A percentile compares a stretch with the other conserved stretches of the same genome.
These are phyloP conservation scores for Centruroides sculpturatus DNA, from an alignment of 1,140 invertebrate species.

Conservation along the genomic window DNA sequence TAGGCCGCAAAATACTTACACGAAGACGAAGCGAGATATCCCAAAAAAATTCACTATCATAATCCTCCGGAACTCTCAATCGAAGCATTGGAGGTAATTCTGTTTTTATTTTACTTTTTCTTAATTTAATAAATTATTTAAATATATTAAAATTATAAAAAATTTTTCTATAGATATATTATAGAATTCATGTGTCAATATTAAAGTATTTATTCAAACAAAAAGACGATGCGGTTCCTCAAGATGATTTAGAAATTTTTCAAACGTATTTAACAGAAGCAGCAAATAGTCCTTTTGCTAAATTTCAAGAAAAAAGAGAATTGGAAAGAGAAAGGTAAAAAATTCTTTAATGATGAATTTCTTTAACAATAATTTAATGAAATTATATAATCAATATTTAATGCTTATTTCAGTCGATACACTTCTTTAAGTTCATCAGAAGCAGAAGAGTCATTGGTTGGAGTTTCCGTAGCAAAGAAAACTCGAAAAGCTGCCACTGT, in stretches of 20 bases:
- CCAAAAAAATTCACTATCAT: conserved; percentile 68
- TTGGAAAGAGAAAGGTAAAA: conserved; percentile 9
- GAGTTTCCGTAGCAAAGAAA: neutral
- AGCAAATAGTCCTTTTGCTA: conserved; percentile 30
- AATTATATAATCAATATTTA: conserved; percentile 4
- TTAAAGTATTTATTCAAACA: conserved; percentile 67
- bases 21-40: conserved; percentile 68
- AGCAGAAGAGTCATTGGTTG: neutral
- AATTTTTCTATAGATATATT: conserved; percentile 29
- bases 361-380: too few relatives aligned
- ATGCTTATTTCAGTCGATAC: conserved; percentile 4
- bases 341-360: too few relatives aligned
- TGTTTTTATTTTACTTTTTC: neutral
- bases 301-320: conserved; percentile 24
- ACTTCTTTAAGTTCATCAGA: conserved; percentile 9
- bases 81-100: conserved; percentile 63
- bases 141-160: neutral
- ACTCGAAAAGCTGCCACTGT: conserved; percentile 7
- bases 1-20: conserved; percentile 54
- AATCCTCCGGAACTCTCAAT: conserved; percentile 64
- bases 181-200: conserved; percentile 57
- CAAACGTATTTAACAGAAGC: conserved; percentile 5
- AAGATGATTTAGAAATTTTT: conserved; percentile 7
- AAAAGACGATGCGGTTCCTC: conserved; percentile 27
- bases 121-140: neutral